Conservation (phyloP, 2,888 invertebrate genomes). For the Deroplatys truncata region DNA sequence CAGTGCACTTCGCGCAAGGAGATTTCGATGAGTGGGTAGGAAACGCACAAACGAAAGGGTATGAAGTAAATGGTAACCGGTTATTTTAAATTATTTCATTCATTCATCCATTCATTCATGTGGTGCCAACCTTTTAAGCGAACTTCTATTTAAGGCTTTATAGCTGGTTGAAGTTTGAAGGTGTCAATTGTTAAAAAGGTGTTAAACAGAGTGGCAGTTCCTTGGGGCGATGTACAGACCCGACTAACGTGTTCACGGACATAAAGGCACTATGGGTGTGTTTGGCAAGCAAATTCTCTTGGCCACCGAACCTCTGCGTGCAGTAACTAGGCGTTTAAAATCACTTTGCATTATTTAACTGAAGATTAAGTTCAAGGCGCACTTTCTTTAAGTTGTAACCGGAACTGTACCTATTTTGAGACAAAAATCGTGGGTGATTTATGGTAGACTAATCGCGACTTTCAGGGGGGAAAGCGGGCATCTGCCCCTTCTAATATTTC, state of each 20-base stretch:
- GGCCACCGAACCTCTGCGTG: neutral
- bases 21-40: neutral
- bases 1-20: neutral
- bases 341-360: neutral
- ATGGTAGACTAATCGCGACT: too few relatives aligned
- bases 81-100: neutral
- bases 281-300: neutral
- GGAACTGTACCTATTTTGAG: too few relatives aligned
- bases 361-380: too few relatives aligned
- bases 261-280: neutral
- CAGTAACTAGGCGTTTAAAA: neutral
- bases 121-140: neutral
- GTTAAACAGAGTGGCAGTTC: neutral
- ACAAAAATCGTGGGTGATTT: too few relatives aligned
- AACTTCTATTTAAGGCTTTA: neutral
- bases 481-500: too few relatives aligned
- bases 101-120: neutral
- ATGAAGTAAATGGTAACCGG: neutral
- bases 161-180: neutral
- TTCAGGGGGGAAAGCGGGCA: too few relatives aligned
- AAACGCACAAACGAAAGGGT: neutral
- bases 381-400: too few relatives aligned
- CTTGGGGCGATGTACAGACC: neutral
- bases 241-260: too few relatives aligned
- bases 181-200: neutral